These are phyloP conservation scores for Salmo trutta DNA, from an alignment of 2,797 vertebrate genomes.

Conservation along the genomic window DNA sequence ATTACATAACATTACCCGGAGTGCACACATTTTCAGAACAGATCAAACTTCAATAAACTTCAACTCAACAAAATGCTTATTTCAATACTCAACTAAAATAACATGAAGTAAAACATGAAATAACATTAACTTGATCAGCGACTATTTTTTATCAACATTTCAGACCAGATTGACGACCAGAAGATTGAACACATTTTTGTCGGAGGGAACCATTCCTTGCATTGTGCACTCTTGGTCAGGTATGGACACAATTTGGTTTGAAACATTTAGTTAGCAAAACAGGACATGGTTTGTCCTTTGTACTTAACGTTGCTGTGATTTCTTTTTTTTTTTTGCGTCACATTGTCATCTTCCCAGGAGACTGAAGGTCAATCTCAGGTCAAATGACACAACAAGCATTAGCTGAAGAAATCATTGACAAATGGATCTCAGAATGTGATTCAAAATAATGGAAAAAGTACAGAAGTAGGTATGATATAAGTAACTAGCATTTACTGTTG, in stretches of 20 bases:
- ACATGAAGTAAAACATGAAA: background rate
- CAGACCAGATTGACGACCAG: conserved; percentile 24
- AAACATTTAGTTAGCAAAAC: background rate
- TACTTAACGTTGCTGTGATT: background rate
- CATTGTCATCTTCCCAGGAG: conserved; percentile 1
- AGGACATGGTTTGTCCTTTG: background rate
- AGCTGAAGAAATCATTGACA: conserved; percentile 43
- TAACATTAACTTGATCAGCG: background rate
- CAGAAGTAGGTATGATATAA: conserved; percentile 53
- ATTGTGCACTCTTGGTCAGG: conserved; percentile 23
- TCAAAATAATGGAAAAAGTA: conserved; percentile 43
- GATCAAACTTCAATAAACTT: background rate
- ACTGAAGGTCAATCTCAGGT: background rate
- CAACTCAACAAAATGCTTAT: no score
- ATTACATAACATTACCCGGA: conserved; percentile 23
- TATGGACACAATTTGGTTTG: conserved; percentile 3
- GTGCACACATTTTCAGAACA: background rate
- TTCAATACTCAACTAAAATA: background rate
- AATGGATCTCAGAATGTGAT: conserved; percentile 46
- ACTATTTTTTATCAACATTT: conserved; percentile 1
- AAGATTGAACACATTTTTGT: conserved; percentile 37
- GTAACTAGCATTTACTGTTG: background rate
- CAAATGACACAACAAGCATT: conserved; percentile 26
- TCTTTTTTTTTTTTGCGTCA: background rate
- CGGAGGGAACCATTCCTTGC: conserved; percentile 47